A percentile compares a stretch with the other conserved stretches of the same genome.
Conservation (phyloP, 2,113 vertebrate genomes). For the Suncus etruscus region DNA sequence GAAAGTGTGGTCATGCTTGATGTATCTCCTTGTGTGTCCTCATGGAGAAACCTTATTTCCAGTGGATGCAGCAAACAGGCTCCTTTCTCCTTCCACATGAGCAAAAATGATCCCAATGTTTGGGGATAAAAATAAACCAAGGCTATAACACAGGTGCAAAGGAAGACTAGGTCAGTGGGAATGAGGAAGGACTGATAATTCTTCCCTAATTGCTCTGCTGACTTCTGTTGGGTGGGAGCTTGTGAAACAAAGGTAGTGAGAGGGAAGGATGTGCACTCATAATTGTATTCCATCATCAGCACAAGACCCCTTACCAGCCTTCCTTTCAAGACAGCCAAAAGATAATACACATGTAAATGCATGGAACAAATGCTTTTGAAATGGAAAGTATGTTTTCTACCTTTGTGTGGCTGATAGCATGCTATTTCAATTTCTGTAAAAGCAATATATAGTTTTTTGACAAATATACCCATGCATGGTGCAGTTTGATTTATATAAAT, state of each 20-base stretch:
- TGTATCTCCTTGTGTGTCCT: too few species aligned
- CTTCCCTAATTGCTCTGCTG: too few species aligned
- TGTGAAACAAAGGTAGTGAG: background rate
- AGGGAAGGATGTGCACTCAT: background rate
- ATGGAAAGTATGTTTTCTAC: background rate
- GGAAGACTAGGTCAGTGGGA: too few species aligned
- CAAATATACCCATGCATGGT: conserved; percentile 23
- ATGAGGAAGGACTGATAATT: too few species aligned
- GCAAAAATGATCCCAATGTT: too few species aligned
- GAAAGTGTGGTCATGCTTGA: too few species aligned
- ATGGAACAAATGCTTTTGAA: background rate
- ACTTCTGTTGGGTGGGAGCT: too few species aligned
- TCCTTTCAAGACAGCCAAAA: background rate
- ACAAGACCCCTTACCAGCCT: background rate
- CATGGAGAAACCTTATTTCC: too few species aligned
- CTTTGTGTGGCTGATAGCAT: background rate
- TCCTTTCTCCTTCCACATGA: too few species aligned
- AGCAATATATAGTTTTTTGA: conserved; percentile 38
- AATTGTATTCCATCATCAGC: background rate
- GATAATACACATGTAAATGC: background rate
- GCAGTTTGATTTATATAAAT: conserved; percentile 71
- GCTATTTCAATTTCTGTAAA: conserved; percentile 28
- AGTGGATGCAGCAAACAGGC: too few species aligned
- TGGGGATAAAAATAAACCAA: too few species aligned
- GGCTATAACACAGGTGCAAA: too few species aligned